These are phyloP conservation scores for Dendrocincla tyrannina DNA, from an alignment of 2,797 vertebrate species.

Conservation along the genomic window DNA sequence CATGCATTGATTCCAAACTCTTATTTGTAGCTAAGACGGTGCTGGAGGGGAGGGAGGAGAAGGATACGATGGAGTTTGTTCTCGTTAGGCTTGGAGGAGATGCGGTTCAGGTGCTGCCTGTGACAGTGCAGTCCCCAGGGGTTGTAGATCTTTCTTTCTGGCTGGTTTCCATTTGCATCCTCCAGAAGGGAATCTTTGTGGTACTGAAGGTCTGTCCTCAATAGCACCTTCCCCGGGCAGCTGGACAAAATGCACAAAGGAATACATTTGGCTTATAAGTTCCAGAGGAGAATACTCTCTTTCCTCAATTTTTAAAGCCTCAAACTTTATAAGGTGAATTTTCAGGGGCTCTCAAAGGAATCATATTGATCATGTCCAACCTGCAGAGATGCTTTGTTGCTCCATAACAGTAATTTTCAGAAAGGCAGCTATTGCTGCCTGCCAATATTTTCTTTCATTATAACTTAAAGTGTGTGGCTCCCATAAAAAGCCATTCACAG, in stretches of 20 bases:
- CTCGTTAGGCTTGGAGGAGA: slow-evolving; percentile 72
- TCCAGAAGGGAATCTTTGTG: slow-evolving; percentile 50
- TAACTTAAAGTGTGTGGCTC: slow-evolving; percentile 14
- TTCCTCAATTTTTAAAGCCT: not conserved
- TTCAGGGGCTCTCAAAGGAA: slow-evolving; percentile 25
- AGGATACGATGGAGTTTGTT: slow-evolving; percentile 79
- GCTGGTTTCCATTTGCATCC: slow-evolving; percentile 53
- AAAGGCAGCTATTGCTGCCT: not conserved
- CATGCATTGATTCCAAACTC: not conserved
- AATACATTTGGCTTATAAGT: not conserved
- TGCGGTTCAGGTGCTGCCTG: slow-evolving; percentile 76
- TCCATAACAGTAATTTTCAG: not conserved
- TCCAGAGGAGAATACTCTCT: not conserved
- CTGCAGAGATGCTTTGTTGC: slow-evolving; percentile 41
- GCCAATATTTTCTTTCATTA: slow-evolving; percentile 29
- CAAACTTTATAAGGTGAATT: not conserved
- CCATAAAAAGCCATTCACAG: not conserved
- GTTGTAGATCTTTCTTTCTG: slow-evolving; percentile 70
- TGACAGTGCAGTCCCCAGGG: slow-evolving; percentile 80
- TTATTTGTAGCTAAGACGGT: not conserved
- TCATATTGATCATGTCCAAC: not conserved
- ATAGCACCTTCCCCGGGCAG: slow-evolving; percentile 47
- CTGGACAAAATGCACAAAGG: slow-evolving; percentile 20
- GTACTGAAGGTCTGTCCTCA: slow-evolving; percentile 67
- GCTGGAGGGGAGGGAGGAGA: not conserved